phyloP scores from a whole-genome alignment of 2,888 invertebrate genomes.

The Philhelius pedissequus region DNA sequence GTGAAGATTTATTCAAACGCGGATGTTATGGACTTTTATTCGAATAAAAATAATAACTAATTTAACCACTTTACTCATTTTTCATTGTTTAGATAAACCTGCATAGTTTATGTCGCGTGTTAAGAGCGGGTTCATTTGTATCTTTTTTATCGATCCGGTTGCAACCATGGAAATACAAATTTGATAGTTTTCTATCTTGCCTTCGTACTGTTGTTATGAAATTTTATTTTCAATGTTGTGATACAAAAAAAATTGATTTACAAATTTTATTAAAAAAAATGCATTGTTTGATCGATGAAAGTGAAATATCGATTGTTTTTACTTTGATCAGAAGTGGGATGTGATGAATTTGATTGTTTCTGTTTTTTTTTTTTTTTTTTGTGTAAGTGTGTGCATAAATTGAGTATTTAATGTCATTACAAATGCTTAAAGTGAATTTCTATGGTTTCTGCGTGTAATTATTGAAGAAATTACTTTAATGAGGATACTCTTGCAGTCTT shows the following conservation, averaged over 20 bases:
- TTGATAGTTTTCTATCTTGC: not conserved
- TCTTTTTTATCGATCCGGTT: constrained; percentile 11
- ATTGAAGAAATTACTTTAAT: not conserved
- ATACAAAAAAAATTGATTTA: not conserved
- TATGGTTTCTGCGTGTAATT: constrained; percentile 11
- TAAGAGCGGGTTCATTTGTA: not conserved
- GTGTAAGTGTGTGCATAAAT: no score
- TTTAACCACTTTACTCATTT: not conserved
- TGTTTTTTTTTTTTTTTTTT: not conserved
- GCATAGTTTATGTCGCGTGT: constrained; percentile 37
- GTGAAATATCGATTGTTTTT: not conserved
- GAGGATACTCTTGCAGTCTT: constrained; percentile 7
- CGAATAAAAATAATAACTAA: not conserved
- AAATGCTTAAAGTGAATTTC: constrained; percentile 2
- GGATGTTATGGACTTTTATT: constrained; percentile 35
- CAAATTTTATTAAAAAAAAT: not conserved
- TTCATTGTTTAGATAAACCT: constrained; percentile 16
- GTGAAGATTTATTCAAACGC: no score
- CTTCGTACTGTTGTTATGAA: constrained; percentile 25
- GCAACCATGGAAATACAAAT: not conserved
- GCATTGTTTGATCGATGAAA: constrained; percentile 56
- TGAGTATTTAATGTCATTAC: constrained; percentile 26
- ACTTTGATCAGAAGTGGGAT: constrained; percentile 21
- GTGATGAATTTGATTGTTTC: constrained; percentile 26
- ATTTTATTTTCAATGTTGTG: not conserved